Conservation (phyloP, 2,888 invertebrate species). For the Rhagonycha fulva region DNA sequence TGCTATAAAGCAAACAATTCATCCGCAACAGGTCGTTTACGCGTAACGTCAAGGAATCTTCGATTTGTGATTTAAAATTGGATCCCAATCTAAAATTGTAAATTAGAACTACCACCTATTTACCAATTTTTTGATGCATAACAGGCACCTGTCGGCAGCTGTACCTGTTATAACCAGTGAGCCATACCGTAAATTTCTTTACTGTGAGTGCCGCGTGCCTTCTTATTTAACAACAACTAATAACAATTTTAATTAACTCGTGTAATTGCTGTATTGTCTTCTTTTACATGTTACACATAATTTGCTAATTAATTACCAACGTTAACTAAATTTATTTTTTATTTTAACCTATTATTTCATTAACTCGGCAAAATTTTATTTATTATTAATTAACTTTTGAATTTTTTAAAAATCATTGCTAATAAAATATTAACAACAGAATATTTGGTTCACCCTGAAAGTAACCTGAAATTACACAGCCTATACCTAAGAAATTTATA, state of each 20-base stretch:
- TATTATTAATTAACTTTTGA: no score
- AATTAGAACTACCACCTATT: constrained; percentile 22
- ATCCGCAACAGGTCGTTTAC: constrained; percentile 20
- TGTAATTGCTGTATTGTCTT: neutral
- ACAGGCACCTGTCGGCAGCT: constrained; percentile 27
- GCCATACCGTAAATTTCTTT: constrained; percentile 3
- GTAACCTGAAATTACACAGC: no score
- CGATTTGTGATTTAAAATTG: constrained; percentile 9
- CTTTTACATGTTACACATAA: neutral
- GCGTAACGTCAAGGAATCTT: constrained; percentile 19
- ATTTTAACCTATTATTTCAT: neutral
- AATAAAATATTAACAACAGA: no score
- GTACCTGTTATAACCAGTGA: constrained; percentile 1
- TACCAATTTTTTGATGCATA: constrained; percentile 21
- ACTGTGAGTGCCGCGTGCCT: constrained; percentile 14
- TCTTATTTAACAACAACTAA: neutral
- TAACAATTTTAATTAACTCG: neutral
- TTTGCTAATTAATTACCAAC: neutral
- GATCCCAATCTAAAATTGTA: constrained; percentile 12
- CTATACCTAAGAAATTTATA: no score
- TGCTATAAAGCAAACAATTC: constrained; percentile 14
- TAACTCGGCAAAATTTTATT: neutral
- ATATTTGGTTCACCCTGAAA: no score
- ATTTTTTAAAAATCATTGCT: no score
- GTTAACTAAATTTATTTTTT: neutral